Conservation (phyloP, 1,140 invertebrate genomes). For the Aphelinus atriplicis region DNA sequence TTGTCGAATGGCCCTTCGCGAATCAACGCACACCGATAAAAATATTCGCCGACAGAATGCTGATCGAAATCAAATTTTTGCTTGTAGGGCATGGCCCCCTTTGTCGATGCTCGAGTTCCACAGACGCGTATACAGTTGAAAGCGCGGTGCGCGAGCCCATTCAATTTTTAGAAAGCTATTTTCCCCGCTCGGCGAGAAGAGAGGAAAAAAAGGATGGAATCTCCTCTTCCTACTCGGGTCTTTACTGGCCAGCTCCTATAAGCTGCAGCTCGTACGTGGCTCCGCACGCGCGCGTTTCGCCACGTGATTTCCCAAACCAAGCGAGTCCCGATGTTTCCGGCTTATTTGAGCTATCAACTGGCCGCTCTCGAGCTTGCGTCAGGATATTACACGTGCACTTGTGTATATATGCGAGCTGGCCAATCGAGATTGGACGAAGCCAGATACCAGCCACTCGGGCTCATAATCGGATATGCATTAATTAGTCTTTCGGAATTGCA, state of each 20-base stretch:
- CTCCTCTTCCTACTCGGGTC: background rate
- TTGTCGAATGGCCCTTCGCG: too few relatives aligned
- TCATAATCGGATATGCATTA: conserved; percentile 28
- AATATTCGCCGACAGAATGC: too few relatives aligned
- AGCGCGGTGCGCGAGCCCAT: background rate
- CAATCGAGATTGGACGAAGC: conserved; percentile 1
- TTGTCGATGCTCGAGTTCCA: too few relatives aligned
- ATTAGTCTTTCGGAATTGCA: conserved; percentile 20
- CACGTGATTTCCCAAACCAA: conserved; percentile 26
- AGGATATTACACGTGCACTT: background rate
- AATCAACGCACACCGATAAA: too few relatives aligned
- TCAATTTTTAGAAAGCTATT: conserved; percentile 30
- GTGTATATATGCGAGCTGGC: background rate
- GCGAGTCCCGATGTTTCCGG: conserved; percentile 9
- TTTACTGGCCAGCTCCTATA: too few relatives aligned
- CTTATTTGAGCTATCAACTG: background rate
- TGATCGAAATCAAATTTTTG: too few relatives aligned
- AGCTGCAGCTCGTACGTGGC: background rate
- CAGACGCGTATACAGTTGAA: too few relatives aligned
- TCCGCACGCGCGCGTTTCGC: conserved; percentile 2
- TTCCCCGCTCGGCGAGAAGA: background rate
- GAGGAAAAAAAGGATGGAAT: background rate
- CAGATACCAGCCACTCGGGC: background rate
- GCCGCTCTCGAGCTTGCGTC: background rate
- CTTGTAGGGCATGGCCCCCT: too few relatives aligned